These are phyloP conservation scores for Loriculus beryllinus DNA, from an alignment of 2,797 vertebrate genomes.

Conservation along the genomic window DNA sequence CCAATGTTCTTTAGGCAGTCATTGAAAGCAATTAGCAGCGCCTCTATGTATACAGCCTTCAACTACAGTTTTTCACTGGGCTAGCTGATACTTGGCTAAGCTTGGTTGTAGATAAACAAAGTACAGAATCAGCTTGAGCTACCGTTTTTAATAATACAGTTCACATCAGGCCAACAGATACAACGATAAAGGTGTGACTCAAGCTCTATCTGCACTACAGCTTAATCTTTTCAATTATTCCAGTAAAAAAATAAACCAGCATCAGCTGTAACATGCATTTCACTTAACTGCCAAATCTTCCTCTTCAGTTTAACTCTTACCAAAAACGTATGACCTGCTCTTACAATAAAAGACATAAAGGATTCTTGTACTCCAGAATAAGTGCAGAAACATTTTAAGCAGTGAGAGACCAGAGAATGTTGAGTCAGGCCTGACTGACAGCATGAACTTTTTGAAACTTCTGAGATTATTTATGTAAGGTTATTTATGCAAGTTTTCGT, in stretches of 20 bases:
- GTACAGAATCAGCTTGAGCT: not conserved
- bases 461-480: slow-evolving; percentile 33
- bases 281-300: slow-evolving; percentile 47
- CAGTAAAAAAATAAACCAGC: not conserved
- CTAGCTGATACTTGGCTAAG: slow-evolving; percentile 16
- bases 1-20: slow-evolving; percentile 9
- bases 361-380: slow-evolving; percentile 25
- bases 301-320: slow-evolving; percentile 40
- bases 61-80: slow-evolving; percentile 12
- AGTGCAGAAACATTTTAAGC: not conserved
- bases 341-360: slow-evolving; percentile 37
- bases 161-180: slow-evolving; percentile 23
- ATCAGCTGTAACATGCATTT: slow-evolving; percentile 54
- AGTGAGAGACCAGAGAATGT: slow-evolving; percentile 28
- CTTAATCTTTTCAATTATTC: slow-evolving; percentile 54
- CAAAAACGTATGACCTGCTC: slow-evolving; percentile 38
- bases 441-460: slow-evolving; percentile 1
- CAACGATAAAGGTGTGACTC: slow-evolving; percentile 20
- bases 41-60: not conserved
- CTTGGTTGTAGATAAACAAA: slow-evolving; percentile 4
- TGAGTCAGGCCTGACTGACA: not conserved
- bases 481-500: slow-evolving; percentile 51
- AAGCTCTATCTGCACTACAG: slow-evolving; percentile 23
- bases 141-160: slow-evolving; percentile 24
- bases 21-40: not conserved